Evolutionary conservation across 1,140 invertebrate genomes (phyloP).

Genomic region (Heliconius congener): DNA sequence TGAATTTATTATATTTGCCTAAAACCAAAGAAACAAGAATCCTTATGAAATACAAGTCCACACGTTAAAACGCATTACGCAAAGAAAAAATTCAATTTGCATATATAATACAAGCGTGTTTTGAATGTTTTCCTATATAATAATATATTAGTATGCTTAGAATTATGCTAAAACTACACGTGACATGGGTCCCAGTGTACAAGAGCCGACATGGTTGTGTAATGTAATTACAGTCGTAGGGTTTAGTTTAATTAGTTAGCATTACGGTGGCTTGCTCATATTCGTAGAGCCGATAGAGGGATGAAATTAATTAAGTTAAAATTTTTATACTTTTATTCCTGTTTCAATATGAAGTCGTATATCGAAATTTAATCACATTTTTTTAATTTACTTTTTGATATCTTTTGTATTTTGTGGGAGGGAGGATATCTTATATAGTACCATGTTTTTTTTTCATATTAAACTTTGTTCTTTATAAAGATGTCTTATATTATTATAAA

Average conservation of each 20-base stretch:
- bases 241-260: conserved; percentile 26
- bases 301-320: conserved; percentile 20
- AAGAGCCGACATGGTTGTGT: conserved; percentile 14
- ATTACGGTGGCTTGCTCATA: conserved; percentile 14
- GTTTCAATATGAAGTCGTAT: neutral
- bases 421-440: too few relatives aligned
- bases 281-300: conserved; percentile 16
- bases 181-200: conserved; percentile 4
- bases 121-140: conserved; percentile 10
- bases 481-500: too few relatives aligned
- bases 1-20: too few relatives aligned
- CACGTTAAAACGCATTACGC: neutral
- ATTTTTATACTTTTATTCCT: neutral
- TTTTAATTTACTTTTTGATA: neutral
- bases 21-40: too few relatives aligned
- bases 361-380: neutral
- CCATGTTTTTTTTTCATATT: too few relatives aligned
- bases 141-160: conserved; percentile 13
- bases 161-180: conserved; percentile 9
- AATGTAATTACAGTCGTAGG: conserved; percentile 26
- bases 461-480: too few relatives aligned
- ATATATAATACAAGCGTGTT: neutral
- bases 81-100: neutral
- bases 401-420: too few relatives aligned
- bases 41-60: too few relatives aligned